These are phyloP conservation scores for Perithous albicinctus DNA, from an alignment of 2,888 invertebrate species.

Conservation along the genomic window DNA sequence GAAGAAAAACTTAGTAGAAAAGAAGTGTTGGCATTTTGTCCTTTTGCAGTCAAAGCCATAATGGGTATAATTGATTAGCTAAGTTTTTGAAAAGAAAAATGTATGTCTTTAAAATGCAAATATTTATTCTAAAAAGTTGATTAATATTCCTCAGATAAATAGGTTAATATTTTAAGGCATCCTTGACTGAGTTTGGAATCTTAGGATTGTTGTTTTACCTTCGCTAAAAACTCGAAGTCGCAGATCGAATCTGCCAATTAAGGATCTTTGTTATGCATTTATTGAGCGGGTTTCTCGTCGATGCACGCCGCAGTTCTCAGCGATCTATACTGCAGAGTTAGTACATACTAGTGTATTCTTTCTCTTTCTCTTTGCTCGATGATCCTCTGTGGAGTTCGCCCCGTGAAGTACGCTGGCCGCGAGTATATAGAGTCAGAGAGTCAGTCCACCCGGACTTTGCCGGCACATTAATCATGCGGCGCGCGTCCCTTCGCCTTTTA, in stretches of 20 bases:
- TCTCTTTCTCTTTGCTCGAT: constrained; percentile 31
- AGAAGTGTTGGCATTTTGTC: neutral
- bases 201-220: constrained; percentile 2
- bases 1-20: no score
- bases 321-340: neutral
- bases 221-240: constrained; percentile 15
- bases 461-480: constrained; percentile 69
- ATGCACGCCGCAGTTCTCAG: constrained; percentile 23
- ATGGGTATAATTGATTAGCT: neutral
- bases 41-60: neutral
- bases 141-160: neutral
- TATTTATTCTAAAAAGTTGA: neutral
- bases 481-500: constrained; percentile 71
- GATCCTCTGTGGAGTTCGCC: constrained; percentile 19
- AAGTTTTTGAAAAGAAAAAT: neutral
- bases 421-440: neutral
- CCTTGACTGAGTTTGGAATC: constrained; percentile 15
- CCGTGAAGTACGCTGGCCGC: constrained; percentile 1
- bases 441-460: constrained; percentile 35
- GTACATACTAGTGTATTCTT: constrained; percentile 1
- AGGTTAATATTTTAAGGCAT: neutral
- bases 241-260: constrained; percentile 51
- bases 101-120: neutral
- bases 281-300: constrained; percentile 37
- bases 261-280: constrained; percentile 56